Base-by-base conservation (phyloP, 1,140 invertebrate genomes). In the Manduca sexta region DNA sequence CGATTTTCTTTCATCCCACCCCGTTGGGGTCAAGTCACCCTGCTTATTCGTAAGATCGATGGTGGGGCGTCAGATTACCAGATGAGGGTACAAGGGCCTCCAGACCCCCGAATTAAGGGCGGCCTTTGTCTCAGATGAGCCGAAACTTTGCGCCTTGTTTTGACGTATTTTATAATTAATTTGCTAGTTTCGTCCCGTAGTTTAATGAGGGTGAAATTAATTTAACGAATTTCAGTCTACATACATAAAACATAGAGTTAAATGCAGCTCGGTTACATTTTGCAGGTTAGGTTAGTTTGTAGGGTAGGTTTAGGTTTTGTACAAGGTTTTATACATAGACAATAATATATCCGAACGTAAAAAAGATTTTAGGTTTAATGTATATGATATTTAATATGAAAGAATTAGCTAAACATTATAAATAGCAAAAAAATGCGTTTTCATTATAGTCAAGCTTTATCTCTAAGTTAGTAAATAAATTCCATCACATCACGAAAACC, bases 101-200 rank as follows among this genome's bases (percentile, higher is more conserved):
- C 56, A 60, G 21, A 26, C 21, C 56, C 73, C 68, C 46, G 60
- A 76, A 80, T 74, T 77, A 76, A 69, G 71, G 64, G 61, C 66
- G 48, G 66, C 76, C 70, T 84, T 83, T 83, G 76, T 75, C 73
- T 81, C 77, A 81, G 77, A 79, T 74, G 69, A 70, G 67, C 71
- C 49, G 61, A 58, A 77, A 75, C 70, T 79, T 74, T 69, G 68
- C 52, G 64, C 65, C 64, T 79, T 82, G 78, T 82, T 78, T 82
- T 82, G 80, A 84, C 81, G 74, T 72, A 56, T 82, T 81, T 74
- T 79, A 80, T 84, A 84, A 84, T 84, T 84, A 84, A 84, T 84
- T 84, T 74, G 80, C 69, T 84, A 84, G 81, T 84, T 84, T 76
- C 57, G 49, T 52, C 60, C 64, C 72, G 75, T 81, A 81, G 72